A percentile compares a stretch with the other conserved stretches of the same genome.
These are phyloP conservation scores for Lates calcarifer DNA, from an alignment of 2,113 vertebrate species.

Conservation along the genomic window DNA sequence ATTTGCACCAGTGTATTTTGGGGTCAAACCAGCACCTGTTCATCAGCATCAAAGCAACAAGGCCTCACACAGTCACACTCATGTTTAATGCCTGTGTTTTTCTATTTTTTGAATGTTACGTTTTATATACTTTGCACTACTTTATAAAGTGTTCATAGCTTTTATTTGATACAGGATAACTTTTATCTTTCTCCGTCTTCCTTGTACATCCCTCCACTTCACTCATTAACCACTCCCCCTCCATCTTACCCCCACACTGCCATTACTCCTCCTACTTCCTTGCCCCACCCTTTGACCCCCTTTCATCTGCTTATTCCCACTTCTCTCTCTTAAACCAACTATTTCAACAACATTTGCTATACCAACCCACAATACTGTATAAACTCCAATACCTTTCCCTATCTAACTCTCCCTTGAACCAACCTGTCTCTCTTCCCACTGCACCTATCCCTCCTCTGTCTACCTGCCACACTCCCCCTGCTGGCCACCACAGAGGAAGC, in stretches of 20 bases:
- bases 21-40: slow-evolving; percentile 34
- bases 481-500: slow-evolving; percentile 86
- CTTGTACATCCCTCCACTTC: slow-evolving; percentile 10
- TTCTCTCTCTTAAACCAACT: slow-evolving; percentile 14
- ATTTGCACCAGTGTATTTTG: slow-evolving; percentile 11
- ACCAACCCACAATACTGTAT: slow-evolving; percentile 11
- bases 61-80: background rate
- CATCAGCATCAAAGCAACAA: slow-evolving; percentile 18
- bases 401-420: slow-evolving; percentile 36
- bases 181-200: slow-evolving; percentile 33
- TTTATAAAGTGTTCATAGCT: slow-evolving; percentile 9
- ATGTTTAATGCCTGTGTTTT: background rate
- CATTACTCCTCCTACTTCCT: slow-evolving; percentile 51
- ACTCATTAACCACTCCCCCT: slow-evolving; percentile 43
- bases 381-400: slow-evolving; percentile 12
- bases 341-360: slow-evolving; percentile 12
- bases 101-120: background rate
- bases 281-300: slow-evolving; percentile 42
- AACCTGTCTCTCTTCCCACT: slow-evolving; percentile 23
- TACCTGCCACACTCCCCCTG: slow-evolving; percentile 59
- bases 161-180: slow-evolving; percentile 54
- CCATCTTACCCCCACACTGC: slow-evolving; percentile 5
- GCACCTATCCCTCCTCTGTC: slow-evolving; percentile 32
- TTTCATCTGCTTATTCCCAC: slow-evolving; percentile 26
- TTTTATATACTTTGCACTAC: slow-evolving; percentile 9